Percentiles rank a stretch among this genome's conserved stretches.
These are phyloP conservation scores for Caenorhabditis virilis DNA, from an alignment of 2,888 invertebrate species.

Conservation along the genomic window DNA sequence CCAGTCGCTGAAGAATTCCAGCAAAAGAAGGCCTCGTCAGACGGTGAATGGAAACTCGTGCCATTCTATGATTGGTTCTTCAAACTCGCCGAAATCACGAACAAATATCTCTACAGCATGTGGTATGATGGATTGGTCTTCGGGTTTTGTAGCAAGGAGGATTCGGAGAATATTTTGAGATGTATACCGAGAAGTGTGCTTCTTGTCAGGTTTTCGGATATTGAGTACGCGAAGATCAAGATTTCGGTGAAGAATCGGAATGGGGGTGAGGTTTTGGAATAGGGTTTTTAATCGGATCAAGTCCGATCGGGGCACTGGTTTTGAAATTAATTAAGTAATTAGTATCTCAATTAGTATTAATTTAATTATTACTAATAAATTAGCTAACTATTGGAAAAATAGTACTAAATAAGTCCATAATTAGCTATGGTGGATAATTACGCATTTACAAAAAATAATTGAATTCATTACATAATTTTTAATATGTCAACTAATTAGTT, in stretches of 20 bases:
- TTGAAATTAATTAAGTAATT: no score
- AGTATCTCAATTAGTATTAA: no score
- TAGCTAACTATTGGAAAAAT: no score
- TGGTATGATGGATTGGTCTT: conserved; percentile 68
- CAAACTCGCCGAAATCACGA: conserved; percentile 66
- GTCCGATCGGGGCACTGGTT: no score
- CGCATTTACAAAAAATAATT: no score
- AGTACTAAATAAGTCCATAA: no score
- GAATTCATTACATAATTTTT: no score
- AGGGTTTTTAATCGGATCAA: no score
- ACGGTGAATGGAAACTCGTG: conserved; percentile 68
- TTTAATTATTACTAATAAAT: no score
- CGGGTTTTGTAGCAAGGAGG: conserved; percentile 67
- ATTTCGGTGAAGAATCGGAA: conserved; percentile 61
- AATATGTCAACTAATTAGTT: no score
- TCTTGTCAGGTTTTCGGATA: conserved; percentile 66
- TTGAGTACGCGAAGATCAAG: conserved; percentile 67
- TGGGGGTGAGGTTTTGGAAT: conserved; percentile 62
- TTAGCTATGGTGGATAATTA: no score
- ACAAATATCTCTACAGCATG: conserved; percentile 66
- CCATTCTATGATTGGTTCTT: conserved; percentile 64
- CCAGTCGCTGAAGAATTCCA: conserved; percentile 65
- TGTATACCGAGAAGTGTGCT: conserved; percentile 54
- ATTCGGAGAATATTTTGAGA: conserved; percentile 61
- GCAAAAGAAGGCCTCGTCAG: conserved; percentile 51